A percentile compares a stretch with the other conserved stretches of the same genome.
These are phyloP conservation scores for Pseudonaja textilis DNA, from an alignment of 2,113 vertebrate genomes.

Conservation along the genomic window DNA sequence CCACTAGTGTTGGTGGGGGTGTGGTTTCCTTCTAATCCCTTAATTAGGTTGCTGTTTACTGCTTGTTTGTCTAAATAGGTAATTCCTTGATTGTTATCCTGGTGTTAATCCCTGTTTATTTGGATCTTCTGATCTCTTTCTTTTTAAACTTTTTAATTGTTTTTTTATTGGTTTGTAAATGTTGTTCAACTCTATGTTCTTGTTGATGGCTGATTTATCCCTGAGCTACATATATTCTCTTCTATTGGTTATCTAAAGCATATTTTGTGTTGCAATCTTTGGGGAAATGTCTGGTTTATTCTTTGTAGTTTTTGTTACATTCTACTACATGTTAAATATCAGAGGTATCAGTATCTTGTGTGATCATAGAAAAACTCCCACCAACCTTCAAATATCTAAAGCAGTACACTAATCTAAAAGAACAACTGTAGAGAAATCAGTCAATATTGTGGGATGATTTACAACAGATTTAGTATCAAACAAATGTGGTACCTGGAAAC, in stretches of 20 bases:
- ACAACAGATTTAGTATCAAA: conserved; percentile 14
- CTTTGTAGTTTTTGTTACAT: neutral
- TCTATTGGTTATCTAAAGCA: neutral
- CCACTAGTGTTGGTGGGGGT: neutral
- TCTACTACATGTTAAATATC: neutral
- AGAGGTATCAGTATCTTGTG: neutral
- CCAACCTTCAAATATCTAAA: neutral
- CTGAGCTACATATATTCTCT: neutral
- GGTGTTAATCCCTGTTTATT: neutral
- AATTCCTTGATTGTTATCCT: neutral
- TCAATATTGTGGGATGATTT: neutral
- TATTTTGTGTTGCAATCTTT: neutral
- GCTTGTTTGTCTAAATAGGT: neutral
- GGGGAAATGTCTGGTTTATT: neutral
- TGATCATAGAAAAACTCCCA: neutral
- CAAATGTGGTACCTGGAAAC: conserved; percentile 11
- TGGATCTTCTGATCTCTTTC: neutral
- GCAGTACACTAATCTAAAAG: neutral
- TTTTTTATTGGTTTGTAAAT: neutral
- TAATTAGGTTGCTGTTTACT: neutral
- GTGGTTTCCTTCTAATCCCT: neutral
- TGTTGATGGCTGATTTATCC: neutral
- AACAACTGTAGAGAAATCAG: neutral
- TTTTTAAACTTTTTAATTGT: neutral
- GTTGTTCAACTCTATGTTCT: neutral